phyloP scores from a whole-genome alignment of 2,888 invertebrate genomes.

The Punctoribates punctum region DNA sequence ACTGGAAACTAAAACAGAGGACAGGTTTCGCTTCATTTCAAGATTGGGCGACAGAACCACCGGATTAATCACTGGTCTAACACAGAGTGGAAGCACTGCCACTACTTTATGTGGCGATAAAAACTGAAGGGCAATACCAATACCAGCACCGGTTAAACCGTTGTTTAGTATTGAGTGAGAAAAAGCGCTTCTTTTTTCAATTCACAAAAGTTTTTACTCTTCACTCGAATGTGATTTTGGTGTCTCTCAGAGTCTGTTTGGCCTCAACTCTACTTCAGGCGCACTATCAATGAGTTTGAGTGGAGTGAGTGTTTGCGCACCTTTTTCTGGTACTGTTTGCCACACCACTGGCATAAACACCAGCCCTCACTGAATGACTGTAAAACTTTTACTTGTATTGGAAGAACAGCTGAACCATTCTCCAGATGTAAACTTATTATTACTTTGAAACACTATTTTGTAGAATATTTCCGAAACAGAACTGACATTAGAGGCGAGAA shows the following conservation, averaged over 20 bases:
- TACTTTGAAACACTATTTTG: background rate
- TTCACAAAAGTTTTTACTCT: constrained; percentile 8
- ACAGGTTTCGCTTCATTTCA: constrained; percentile 27
- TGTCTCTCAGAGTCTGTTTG: background rate
- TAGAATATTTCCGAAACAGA: background rate
- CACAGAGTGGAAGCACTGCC: background rate
- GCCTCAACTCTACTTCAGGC: background rate
- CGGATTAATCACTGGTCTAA: constrained; percentile 31
- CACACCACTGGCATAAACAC: background rate
- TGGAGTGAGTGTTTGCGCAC: constrained; percentile 16
- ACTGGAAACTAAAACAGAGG: background rate
- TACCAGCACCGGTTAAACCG: background rate
- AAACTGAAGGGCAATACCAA: background rate
- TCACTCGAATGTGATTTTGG: background rate
- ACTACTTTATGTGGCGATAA: background rate
- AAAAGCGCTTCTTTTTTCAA: constrained; percentile 24
- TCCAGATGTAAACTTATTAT: constrained; percentile 33
- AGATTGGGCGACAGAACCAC: background rate
- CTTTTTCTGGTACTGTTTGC: constrained; percentile 11
- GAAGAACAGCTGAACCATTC: constrained; percentile 30
- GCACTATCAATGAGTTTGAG: constrained; percentile 1
- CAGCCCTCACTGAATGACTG: background rate
- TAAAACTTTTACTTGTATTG: background rate
- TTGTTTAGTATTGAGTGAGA: background rate
- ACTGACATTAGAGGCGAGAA: background rate